Evolutionary conservation across 2,113 vertebrate genomes (phyloP).

Genomic region (Cryptomyrus ogoouensis): DNA sequence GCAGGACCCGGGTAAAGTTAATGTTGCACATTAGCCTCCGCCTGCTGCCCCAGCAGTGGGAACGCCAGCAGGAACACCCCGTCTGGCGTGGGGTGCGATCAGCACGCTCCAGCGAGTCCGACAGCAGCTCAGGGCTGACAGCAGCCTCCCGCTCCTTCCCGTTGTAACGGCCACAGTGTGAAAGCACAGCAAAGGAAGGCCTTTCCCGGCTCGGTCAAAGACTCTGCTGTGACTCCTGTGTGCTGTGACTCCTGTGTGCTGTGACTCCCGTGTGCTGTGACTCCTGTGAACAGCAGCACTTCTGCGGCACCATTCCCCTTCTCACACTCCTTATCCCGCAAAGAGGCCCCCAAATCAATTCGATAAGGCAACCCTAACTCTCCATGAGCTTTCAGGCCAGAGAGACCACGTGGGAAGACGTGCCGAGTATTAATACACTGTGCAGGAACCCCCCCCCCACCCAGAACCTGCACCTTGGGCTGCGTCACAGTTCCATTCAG

Average conservation of each 20-base stretch:
- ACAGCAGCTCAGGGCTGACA: neutral
- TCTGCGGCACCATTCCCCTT: neutral
- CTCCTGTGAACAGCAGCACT: neutral
- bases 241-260: no score
- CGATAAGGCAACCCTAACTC: neutral
- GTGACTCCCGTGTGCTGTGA: neutral
- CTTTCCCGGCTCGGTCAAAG: neutral
- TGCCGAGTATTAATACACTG: neutral
- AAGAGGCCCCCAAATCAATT: neutral
- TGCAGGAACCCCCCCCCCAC: neutral
- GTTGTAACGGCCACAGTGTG: neutral
- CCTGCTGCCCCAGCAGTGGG: conserved; percentile 8
- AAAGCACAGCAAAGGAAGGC: neutral
- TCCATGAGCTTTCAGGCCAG: neutral
- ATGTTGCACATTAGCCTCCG: neutral
- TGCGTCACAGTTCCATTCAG: neutral
- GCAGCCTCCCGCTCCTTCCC: neutral
- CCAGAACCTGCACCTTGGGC: neutral
- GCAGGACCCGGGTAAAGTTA: neutral
- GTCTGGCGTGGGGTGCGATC: neutral
- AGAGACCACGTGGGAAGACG: neutral
- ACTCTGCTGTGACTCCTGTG: neutral
- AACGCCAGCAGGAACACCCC: neutral
- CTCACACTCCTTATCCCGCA: neutral
- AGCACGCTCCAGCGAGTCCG: neutral